These are phyloP conservation scores for Triops cancriformis DNA, from an alignment of 1,140 invertebrate genomes.

Conservation along the genomic window DNA sequence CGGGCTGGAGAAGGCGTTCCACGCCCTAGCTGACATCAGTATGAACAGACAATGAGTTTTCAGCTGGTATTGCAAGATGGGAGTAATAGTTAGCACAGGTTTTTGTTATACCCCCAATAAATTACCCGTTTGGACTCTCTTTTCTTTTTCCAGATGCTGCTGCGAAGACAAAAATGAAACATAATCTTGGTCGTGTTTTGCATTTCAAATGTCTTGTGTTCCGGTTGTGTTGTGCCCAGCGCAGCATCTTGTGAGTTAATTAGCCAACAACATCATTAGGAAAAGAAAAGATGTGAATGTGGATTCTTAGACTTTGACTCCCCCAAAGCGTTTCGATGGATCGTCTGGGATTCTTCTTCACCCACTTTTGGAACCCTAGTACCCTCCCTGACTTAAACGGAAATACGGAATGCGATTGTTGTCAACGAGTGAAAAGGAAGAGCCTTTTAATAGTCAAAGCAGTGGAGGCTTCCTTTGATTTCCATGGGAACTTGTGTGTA, in stretches of 20 bases:
- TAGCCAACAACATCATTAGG: neutral
- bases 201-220: neutral
- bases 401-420: neutral
- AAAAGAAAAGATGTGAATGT: neutral
- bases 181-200: neutral
- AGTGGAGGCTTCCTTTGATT: neutral
- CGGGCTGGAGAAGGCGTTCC: constrained; percentile 11
- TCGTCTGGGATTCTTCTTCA: neutral
- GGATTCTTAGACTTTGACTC: neutral
- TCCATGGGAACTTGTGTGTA: neutral
- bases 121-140: constrained; percentile 2
- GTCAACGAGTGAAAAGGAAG: neutral
- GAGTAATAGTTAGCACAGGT: neutral
- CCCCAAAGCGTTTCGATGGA: neutral
- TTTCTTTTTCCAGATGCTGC: neutral
- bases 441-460: neutral
- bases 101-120: neutral
- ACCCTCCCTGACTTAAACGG: neutral
- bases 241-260: neutral
- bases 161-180: neutral
- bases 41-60: neutral
- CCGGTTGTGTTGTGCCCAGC: neutral
- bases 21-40: constrained; percentile 3
- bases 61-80: neutral
- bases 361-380: neutral